A percentile compares a stretch with the other conserved stretches of the same genome.
Conservation (phyloP, 2,113 vertebrate genomes). For the Myanophis thanlyinensis region DNA sequence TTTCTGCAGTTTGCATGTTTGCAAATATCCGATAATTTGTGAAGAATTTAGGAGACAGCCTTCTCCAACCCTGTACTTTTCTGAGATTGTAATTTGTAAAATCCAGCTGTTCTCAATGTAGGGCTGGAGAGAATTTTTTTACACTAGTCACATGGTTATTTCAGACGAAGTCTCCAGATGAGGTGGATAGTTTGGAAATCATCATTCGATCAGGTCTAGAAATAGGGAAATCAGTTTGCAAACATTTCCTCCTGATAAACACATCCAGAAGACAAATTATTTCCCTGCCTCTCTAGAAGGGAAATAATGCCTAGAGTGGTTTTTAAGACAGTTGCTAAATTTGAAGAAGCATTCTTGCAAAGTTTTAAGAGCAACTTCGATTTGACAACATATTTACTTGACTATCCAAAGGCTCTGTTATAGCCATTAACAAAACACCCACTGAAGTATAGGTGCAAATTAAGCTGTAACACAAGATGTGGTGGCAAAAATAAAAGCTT, state of each 20-base stretch:
- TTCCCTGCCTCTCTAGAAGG: background rate
- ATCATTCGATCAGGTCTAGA: background rate
- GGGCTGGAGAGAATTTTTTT: background rate
- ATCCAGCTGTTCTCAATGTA: background rate
- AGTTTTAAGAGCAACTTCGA: background rate
- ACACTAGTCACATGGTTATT: background rate
- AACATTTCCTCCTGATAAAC: background rate
- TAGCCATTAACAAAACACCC: background rate
- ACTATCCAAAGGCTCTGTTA: background rate
- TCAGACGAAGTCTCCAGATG: background rate
- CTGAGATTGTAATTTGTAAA: background rate
- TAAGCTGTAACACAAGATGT: background rate
- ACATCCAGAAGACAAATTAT: background rate
- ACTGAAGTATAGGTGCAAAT: background rate
- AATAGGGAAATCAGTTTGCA: background rate
- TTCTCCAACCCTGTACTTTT: background rate
- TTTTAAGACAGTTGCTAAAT: background rate
- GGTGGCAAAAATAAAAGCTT: slow-evolving; percentile 17
- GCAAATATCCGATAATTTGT: background rate
- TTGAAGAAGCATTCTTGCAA: background rate
- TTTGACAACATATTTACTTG: background rate
- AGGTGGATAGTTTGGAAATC: background rate
- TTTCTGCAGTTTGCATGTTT: background rate
- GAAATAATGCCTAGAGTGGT: background rate
- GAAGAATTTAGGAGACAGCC: background rate